Evolutionary conservation across 2,797 vertebrate species (phyloP).

Genomic region (Ciconia nigra): DNA sequence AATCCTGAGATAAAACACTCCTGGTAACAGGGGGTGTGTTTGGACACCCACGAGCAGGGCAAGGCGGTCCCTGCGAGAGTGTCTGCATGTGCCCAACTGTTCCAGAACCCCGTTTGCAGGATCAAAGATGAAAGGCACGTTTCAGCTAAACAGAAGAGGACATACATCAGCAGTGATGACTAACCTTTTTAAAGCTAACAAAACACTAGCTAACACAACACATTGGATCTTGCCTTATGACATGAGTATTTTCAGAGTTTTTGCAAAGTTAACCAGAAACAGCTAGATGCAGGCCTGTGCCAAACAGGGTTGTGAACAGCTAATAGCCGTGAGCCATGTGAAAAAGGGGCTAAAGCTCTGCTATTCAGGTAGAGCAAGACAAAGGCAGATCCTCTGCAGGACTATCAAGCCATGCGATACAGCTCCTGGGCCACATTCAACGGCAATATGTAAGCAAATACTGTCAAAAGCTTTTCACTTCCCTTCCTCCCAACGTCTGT

Average conservation of each 20-base stretch:
- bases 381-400: neutral
- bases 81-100: neutral
- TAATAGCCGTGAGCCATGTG: neutral
- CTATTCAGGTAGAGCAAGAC: neutral
- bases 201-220: neutral
- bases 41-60: neutral
- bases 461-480: neutral
- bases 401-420: neutral
- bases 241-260: neutral
- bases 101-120: constrained; percentile 8
- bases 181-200: neutral
- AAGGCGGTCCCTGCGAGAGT: neutral
- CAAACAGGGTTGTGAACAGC: neutral
- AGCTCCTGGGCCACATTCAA: neutral
- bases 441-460: neutral
- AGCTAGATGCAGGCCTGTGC: neutral
- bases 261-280: constrained; percentile 28
- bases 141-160: constrained; percentile 38
- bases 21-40: rapidly evolving
- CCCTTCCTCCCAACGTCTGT: neutral
- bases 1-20: neutral
- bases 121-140: neutral
- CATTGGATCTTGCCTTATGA: neutral
- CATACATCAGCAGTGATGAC: neutral
- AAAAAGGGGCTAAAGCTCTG: neutral